Conservation (phyloP, 1,140 invertebrate species). For the Zaprionus ornatus region DNA sequence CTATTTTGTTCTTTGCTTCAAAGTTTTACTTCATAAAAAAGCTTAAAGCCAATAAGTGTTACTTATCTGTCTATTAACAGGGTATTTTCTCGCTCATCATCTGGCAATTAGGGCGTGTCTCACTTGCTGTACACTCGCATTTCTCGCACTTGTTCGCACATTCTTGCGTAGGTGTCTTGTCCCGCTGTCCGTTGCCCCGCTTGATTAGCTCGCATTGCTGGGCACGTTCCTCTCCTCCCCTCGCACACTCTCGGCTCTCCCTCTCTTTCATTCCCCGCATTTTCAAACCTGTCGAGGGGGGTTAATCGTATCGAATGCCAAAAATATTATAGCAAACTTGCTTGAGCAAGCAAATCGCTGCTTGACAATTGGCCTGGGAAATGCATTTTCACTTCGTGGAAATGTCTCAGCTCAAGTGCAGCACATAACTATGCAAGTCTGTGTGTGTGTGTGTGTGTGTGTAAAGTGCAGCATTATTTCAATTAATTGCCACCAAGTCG, state of each 20-base stretch:
- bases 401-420: neutral
- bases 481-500: slow-evolving; percentile 42
- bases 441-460: neutral
- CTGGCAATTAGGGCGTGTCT: neutral
- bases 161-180: slow-evolving; percentile 67
- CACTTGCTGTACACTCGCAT: neutral
- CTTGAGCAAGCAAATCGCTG: slow-evolving; percentile 1
- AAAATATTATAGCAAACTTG: neutral
- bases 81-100: neutral
- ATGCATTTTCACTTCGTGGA: slow-evolving; percentile 4
- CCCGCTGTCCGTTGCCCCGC: slow-evolving; percentile 18
- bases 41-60: neutral
- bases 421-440: neutral
- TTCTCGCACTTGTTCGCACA: slow-evolving; percentile 23
- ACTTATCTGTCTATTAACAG: neutral
- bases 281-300: neutral
- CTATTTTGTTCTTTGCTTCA: too few species aligned
- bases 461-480: slow-evolving; percentile 13
- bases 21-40: neutral
- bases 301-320: slow-evolving; percentile 6
- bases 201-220: slow-evolving; percentile 63
- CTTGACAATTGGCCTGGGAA: neutral
- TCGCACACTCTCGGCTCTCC: neutral
- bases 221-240: neutral
- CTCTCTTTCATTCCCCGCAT: neutral